Evolutionary conservation across 2,888 invertebrate genomes (phyloP), one percentile per base, ranked within the genome.

Genomic region (Drosophila infuscata): DNA sequence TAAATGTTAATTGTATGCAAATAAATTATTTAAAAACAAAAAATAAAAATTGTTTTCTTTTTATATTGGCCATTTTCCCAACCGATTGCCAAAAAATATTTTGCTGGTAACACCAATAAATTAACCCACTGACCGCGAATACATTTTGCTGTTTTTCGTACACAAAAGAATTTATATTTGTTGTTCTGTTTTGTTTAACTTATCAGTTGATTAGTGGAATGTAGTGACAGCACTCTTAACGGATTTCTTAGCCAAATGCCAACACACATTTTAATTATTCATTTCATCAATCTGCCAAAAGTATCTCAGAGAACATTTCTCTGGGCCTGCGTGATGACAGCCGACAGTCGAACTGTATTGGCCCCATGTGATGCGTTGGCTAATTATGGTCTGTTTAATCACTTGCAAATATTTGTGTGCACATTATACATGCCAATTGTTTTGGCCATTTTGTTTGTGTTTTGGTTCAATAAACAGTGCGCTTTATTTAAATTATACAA

Each of bases 401-500:
- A 76, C 68, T 79, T 60, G 59, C 59, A 49, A 65, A 76, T 63
- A 65, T 67, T 70, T 78, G 51, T 29, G 33, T 64, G 52, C 38
- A 48, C 49, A 78, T 75, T 79, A 68, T 54, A 57, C 48, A 59
- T n/a, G 41, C 65, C 65, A 57, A 78, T 78, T 70, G 60, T 49
- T 69, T 43, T 25, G 25, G 61, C 30, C 35, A 17, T 43, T 20
- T 32, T 78, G 53, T 59, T 67, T 71, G 53, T 25, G 0, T 51
- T 43, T 43, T 41, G n/a, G n/a, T 32, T 36, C 61, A 35, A 65
- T 78, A 79, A 72, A 72, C 79, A 79, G 56, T 53, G 61, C 43
- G 62, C 60, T 71, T 70, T 62, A 70, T 76, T 76, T 69, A 67
- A 70, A 69, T 80, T 63, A 62, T 72, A 43, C 61, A 64, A 64